Conservation (phyloP, 2,113 vertebrate species). For the Oenanthe oenanthe region DNA sequence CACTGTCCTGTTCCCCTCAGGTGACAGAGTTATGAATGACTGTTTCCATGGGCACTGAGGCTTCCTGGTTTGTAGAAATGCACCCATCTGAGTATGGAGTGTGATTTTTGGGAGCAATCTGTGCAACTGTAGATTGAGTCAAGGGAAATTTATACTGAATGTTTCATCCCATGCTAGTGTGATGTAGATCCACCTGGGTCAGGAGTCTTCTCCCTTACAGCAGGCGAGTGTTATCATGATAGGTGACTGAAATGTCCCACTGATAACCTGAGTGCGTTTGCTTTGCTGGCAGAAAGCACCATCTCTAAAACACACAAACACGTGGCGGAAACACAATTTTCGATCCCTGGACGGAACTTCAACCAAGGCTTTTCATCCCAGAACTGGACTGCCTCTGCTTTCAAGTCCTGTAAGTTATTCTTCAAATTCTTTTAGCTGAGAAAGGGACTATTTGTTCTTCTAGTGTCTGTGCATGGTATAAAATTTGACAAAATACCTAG, state of each 20-base stretch:
- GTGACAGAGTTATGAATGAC: accelerated
- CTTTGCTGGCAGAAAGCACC: conserved; percentile 75
- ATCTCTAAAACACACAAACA: conserved; percentile 82
- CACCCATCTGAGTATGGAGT: not conserved
- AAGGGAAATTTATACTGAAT: not conserved
- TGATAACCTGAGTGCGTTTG: not conserved
- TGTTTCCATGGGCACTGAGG: not conserved
- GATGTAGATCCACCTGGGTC: not conserved
- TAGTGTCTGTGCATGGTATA: not conserved
- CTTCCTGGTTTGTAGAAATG: too few relatives aligned
- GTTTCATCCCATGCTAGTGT: not conserved
- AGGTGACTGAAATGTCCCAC: not conserved
- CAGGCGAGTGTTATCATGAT: not conserved
- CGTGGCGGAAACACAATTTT: conserved; percentile 89
- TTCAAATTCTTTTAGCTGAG: not conserved
- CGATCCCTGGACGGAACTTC: conserved; percentile 90
- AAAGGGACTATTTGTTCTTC: not conserved
- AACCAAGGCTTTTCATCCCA: conserved; percentile 95
- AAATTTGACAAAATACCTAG: not conserved
- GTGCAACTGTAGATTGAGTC: not conserved
- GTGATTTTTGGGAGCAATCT: not conserved
- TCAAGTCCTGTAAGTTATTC: conserved; percentile 91
- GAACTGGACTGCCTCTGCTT: conserved; percentile 95
- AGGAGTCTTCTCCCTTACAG: not conserved
- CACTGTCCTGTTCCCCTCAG: not conserved